A percentile compares a stretch with the other conserved stretches of the same genome.
Evolutionary conservation across 1,140 invertebrate species (phyloP).

Genomic region (Pseudomyrmex gracilis): DNA sequence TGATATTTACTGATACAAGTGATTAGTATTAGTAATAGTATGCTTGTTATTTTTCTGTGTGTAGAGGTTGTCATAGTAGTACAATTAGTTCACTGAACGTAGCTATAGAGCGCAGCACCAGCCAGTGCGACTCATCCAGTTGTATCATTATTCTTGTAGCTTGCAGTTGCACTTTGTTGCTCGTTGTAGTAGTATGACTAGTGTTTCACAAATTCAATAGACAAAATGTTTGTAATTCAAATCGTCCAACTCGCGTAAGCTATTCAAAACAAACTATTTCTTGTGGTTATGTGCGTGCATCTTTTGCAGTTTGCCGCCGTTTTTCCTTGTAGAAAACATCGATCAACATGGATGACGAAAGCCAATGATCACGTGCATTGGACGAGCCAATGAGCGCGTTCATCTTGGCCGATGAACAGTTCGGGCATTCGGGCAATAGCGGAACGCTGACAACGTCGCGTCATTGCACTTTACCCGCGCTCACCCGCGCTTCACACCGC

Average conservation of each 20-base stretch:
- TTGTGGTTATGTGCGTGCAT: too few relatives aligned
- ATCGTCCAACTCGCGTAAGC: not conserved
- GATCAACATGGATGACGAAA: not conserved
- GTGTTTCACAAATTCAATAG: not conserved
- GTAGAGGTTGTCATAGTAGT: too few relatives aligned
- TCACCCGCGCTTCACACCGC: too few relatives aligned
- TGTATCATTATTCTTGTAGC: too few relatives aligned
- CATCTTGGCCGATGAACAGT: too few relatives aligned
- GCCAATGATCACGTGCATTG: not conserved
- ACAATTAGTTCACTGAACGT: too few relatives aligned
- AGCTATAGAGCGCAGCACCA: not conserved
- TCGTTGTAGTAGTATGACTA: not conserved
- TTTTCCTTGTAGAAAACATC: not conserved
- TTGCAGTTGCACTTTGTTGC: too few relatives aligned
- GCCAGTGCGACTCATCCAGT: too few relatives aligned
- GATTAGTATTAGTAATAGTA: too few relatives aligned
- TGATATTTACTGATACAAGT: too few relatives aligned
- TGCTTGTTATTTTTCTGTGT: too few relatives aligned
- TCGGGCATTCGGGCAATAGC: constrained; percentile 56
- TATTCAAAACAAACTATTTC: not conserved
- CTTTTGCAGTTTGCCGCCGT: not conserved
- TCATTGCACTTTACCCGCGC: not conserved
- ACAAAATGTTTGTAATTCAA: not conserved
- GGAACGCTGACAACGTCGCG: constrained; percentile 27
- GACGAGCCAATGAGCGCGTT: too few relatives aligned